phyloP scores from a whole-genome alignment of 2,113 vertebrate species.

The Notothenia rossii region DNA sequence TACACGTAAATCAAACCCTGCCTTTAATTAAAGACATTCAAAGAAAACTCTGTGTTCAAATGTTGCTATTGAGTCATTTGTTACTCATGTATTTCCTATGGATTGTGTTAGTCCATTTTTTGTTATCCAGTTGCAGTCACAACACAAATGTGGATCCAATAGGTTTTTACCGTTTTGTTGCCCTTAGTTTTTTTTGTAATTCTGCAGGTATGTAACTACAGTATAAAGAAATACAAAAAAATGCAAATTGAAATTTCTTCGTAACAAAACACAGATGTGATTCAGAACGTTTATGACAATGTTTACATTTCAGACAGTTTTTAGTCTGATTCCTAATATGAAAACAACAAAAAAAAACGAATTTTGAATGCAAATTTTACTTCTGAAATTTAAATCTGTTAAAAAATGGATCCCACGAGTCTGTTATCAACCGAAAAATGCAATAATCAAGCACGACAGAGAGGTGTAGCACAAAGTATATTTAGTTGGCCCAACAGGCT shows the following conservation, averaged over 20 bases:
- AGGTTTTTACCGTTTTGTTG: background rate
- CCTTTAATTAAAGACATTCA: too few relatives aligned
- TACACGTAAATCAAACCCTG: too few relatives aligned
- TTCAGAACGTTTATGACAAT: background rate
- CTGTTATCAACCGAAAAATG: background rate
- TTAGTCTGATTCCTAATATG: background rate
- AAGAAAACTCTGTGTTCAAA: too few relatives aligned
- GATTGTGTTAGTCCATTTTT: background rate
- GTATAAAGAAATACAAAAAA: too few relatives aligned
- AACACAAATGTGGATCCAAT: background rate
- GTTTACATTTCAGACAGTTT: background rate
- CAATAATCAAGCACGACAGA: background rate
- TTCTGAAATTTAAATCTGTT: background rate
- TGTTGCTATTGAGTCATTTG: background rate
- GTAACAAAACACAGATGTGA: background rate
- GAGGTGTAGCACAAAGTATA: conserved; percentile 6
- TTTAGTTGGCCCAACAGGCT: conserved; percentile 10
- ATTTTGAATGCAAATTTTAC: background rate
- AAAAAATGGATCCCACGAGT: background rate
- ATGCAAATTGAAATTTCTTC: background rate
- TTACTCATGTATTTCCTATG: background rate
- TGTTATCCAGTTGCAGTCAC: background rate
- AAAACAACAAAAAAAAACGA: background rate
- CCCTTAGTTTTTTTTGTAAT: background rate
- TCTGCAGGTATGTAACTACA: too few relatives aligned